Percentiles rank a stretch among this genome's conserved stretches.
Evolutionary conservation across 2,797 vertebrate genomes (phyloP).

Genomic region (Tamandua tetradactyla): DNA sequence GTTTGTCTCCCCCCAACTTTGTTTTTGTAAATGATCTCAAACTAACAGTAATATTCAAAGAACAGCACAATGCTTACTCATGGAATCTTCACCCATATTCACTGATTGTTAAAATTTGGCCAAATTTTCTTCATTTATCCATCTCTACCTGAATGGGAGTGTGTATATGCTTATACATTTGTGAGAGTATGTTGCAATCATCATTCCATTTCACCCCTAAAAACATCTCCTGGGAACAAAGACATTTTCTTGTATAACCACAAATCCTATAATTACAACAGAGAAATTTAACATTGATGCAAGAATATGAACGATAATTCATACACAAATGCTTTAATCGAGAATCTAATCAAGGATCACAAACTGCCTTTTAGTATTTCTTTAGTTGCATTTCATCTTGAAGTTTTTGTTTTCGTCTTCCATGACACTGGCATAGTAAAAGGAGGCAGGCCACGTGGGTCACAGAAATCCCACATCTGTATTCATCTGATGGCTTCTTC

Average conservation of each 20-base stretch:
- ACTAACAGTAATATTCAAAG: neutral
- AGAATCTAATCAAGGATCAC: neutral
- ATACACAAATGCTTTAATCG: neutral
- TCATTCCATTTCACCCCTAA: neutral
- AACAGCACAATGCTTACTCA: neutral
- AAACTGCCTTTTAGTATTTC: neutral
- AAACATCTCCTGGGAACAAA: neutral
- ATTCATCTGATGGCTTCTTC: neutral
- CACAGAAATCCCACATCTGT: neutral
- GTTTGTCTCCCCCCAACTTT: neutral
- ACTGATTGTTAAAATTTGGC: neutral
- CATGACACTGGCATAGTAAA: neutral
- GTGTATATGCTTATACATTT: neutral
- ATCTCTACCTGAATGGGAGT: neutral
- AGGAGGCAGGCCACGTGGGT: neutral
- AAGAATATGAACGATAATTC: neutral
- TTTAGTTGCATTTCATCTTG: neutral
- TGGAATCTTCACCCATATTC: neutral
- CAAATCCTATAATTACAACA: neutral
- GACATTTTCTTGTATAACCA: neutral
- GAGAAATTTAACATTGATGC: neutral
- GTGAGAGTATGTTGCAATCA: neutral
- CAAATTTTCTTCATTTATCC: neutral
- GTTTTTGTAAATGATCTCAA: neutral
- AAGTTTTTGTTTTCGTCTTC: neutral